phyloP scores from a whole-genome alignment of 2,113 vertebrate species.

The Tricholaema leucomelas region DNA sequence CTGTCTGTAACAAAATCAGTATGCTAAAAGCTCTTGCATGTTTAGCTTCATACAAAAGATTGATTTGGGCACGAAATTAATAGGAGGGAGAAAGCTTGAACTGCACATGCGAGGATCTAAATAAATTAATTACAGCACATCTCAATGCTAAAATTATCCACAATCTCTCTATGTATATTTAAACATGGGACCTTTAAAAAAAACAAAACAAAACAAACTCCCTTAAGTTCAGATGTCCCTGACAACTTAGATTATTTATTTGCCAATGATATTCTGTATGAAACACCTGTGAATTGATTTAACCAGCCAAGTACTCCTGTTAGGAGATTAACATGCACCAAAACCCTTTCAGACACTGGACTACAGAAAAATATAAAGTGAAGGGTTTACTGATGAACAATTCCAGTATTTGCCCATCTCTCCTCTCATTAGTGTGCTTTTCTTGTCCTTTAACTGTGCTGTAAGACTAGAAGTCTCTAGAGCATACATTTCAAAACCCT shows the following conservation, averaged over 20 bases:
- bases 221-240: not conserved
- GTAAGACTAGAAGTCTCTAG: not conserved
- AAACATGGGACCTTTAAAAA: not conserved
- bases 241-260: not conserved
- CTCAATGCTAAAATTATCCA: not conserved
- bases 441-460: not conserved
- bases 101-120: not conserved
- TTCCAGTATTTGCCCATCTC: not conserved
- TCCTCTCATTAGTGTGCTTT: not conserved
- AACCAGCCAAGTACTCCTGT: not conserved
- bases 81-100: not conserved
- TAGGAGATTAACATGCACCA: rapidly evolving
- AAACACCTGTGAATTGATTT: not conserved
- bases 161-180: rapidly evolving
- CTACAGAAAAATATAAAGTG: not conserved
- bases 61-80: not conserved
- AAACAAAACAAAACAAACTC: no score
- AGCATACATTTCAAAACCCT: not conserved
- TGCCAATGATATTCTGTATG: not conserved
- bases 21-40: not conserved
- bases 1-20: not conserved
- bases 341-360: not conserved
- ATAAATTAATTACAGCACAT: not conserved
- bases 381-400: not conserved
- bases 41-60: not conserved